Conservation (phyloP, 2,113 vertebrate species). For the Acanthochromis polyacanthus region DNA sequence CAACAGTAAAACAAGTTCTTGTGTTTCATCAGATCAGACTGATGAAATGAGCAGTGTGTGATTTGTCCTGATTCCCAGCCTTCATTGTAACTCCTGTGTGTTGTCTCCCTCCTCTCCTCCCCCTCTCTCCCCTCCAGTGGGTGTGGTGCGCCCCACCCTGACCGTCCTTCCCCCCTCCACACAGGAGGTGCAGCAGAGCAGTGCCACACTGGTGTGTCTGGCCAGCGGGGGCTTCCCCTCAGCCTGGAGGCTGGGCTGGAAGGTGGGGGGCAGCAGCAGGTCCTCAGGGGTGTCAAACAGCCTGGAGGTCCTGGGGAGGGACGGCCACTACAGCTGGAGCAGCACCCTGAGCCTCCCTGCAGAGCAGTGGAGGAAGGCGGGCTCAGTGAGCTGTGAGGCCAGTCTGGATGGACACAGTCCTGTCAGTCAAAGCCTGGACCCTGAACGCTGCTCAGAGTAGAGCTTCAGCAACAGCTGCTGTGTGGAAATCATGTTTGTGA, state of each 20-base stretch:
- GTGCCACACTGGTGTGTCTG: constrained; percentile 73
- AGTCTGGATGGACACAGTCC: constrained; percentile 46
- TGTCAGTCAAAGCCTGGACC: constrained; percentile 62
- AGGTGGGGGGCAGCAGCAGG: constrained; percentile 10
- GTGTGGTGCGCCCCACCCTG: constrained; percentile 56
- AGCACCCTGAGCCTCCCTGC: constrained; percentile 5
- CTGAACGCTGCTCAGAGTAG: constrained; percentile 60
- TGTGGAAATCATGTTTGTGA: constrained; percentile 11
- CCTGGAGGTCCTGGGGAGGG: constrained; percentile 38
- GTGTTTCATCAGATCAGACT: no score
- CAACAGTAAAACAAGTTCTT: no score
- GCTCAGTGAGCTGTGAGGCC: constrained; percentile 65
- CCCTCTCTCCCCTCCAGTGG: constrained; percentile 44
- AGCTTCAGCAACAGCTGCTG: constrained; percentile 31
- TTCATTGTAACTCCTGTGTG: background rate
- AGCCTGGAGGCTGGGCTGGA: no score
- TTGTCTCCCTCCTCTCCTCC: background rate
- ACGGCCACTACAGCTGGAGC: constrained; percentile 57
- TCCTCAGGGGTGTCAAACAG: constrained; percentile 34
- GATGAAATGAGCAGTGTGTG: no score
- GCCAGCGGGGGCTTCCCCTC: constrained; percentile 44
- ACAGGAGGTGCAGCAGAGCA: constrained; percentile 53
- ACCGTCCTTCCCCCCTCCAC: constrained; percentile 70
- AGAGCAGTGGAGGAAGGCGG: constrained; percentile 49
- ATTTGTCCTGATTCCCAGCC: no score